Evolutionary conservation across 2,888 invertebrate genomes (phyloP), one percentile per base, ranked within the genome.

Genomic region (Galeruca laticollis): DNA sequence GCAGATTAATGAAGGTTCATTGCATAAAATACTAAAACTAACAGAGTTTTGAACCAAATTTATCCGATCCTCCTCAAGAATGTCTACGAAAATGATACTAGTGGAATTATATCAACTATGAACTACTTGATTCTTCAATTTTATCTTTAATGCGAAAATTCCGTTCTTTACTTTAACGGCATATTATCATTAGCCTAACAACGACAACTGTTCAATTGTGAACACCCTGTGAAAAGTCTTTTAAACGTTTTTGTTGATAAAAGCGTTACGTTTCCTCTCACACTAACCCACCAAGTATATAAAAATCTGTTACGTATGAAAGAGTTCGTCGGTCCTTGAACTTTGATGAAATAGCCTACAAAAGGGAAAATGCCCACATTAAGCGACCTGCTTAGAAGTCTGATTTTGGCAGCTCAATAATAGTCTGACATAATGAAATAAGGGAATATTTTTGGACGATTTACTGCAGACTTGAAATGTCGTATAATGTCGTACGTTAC

Each of bases 391-490:
- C 35, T 33, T 57, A 35, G 56, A 57, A 35, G 43, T 60, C 69
- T 69, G 69, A 69, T 62, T 69, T 40, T 69, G 69, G 57, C 69
- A 69, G 63, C 40, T 59, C 51, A 31, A 59, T 69, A 69, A 69
- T 40, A 31, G 63, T 33, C 40, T 20, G 40, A 52, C 63, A 63
- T 69, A 49, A 47, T 57, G 26, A 21, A 37, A 21, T 49, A 68
- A 3, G 20, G 33, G 68, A 69, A 69, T 69, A 69, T 69, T 69
- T 62, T 69, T 68, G 68, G 68, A 33, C 63, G 63, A 69, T 69
- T 69, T 63, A 63, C 26, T 69, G 69, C 69, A 69, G 63, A 63
- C 62, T 43, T 59, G 60, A 63, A 43, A 51, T 63, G 40, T 54
- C n/a, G 63, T 62, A 51, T 13, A 33, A 51, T 37, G 13, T 37